A percentile compares a stretch with the other conserved stretches of the same genome.
Conservation (phyloP, 2,113 vertebrate genomes). For the Seriola quinqueradiata region DNA sequence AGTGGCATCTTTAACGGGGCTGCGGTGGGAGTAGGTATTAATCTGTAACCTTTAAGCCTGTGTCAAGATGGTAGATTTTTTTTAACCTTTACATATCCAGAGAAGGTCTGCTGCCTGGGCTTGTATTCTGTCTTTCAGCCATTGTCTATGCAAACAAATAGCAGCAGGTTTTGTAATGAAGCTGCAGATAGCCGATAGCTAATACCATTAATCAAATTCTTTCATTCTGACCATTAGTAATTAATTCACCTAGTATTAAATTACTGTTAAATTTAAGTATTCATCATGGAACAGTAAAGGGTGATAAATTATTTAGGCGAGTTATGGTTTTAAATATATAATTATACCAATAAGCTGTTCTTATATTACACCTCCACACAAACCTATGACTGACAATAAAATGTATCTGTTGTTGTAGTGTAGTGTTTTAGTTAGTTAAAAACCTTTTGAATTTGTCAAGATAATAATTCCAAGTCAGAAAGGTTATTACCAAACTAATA, state of each 20-base stretch:
- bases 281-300: not conserved
- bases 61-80: slow-evolving; percentile 54
- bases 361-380: not conserved
- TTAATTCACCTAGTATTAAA: not conserved
- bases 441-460: not conserved
- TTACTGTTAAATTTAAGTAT: not conserved
- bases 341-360: not conserved
- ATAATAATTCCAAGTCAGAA: not conserved
- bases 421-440: not conserved
- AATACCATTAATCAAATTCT: not conserved
- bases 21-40: slow-evolving; percentile 61
- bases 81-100: slow-evolving; percentile 59
- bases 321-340: not conserved
- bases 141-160: slow-evolving; percentile 16
- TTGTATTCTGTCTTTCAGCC: not conserved
- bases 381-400: not conserved
- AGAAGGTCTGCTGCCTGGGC: slow-evolving; percentile 11
- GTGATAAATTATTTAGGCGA: not conserved
- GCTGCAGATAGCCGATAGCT: not conserved
- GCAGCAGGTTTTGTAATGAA: not conserved
- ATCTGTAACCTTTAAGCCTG: slow-evolving; percentile 64
- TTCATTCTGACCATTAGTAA: not conserved
- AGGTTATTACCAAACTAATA: not conserved
- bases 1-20: slow-evolving; percentile 68
- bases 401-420: no score